These are phyloP conservation scores for Psilopsiagon aurifrons DNA, from an alignment of 2,113 vertebrate genomes.

Conservation along the genomic window DNA sequence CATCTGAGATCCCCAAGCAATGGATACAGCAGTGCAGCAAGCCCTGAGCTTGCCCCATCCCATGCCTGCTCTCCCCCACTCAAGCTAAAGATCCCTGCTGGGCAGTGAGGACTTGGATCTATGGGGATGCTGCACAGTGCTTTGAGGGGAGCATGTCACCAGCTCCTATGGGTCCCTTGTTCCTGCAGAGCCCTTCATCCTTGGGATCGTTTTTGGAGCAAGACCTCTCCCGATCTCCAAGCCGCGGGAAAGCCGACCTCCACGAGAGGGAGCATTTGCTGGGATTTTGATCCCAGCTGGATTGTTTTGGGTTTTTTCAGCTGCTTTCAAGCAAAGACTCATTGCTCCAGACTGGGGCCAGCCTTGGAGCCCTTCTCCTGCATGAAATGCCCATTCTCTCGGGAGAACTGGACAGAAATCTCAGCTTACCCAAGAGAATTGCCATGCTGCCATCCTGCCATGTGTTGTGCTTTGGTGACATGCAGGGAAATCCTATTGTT, in stretches of 20 bases:
- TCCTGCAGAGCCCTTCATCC: neutral
- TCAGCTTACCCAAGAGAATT: neutral
- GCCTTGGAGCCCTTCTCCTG: neutral
- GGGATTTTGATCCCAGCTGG: neutral
- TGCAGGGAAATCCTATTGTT: rapidly evolving
- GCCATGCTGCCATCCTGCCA: rapidly evolving
- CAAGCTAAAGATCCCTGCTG: rapidly evolving
- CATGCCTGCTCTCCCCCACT: rapidly evolving
- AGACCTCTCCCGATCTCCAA: rapidly evolving
- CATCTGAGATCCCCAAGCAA: rapidly evolving
- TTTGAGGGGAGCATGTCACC: rapidly evolving
- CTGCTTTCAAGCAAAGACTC: neutral
- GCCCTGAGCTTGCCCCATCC: rapidly evolving
- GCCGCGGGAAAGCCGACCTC: neutral
- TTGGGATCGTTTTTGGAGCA: rapidly evolving
- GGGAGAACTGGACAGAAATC: neutral
- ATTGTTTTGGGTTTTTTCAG: neutral
- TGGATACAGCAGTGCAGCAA: rapidly evolving
- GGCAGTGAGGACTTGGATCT: neutral
- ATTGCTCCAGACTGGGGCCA: neutral
- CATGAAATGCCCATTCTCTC: neutral
- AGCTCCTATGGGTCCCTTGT: rapidly evolving
- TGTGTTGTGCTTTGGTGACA: rapidly evolving
- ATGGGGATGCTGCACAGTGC: rapidly evolving
- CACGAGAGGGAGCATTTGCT: constrained; percentile 55